A percentile compares a stretch with the other conserved stretches of the same genome.
phyloP scores from a whole-genome alignment of 2,113 vertebrate species.

The Baryphthengus martii region DNA sequence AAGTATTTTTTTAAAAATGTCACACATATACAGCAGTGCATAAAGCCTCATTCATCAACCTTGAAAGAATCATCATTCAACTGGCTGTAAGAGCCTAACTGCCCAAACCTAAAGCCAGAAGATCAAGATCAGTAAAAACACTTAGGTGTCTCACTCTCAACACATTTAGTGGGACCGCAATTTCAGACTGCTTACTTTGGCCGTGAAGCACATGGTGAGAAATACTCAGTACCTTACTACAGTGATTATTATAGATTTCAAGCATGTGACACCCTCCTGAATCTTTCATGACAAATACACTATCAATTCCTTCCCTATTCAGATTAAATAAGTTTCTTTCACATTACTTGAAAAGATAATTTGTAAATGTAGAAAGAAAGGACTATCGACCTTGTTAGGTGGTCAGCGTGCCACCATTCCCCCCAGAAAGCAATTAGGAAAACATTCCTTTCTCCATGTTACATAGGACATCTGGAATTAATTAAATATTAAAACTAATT shows the following conservation, averaged over 20 bases:
- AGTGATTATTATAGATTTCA: neutral
- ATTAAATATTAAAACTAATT: constrained; percentile 70
- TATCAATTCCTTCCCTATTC: neutral
- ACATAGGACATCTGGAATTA: constrained; percentile 62
- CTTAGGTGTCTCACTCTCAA: neutral
- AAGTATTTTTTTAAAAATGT: neutral
- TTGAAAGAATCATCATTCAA: neutral
- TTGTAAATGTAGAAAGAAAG: neutral
- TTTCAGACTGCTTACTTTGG: neutral
- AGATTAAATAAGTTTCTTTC: neutral
- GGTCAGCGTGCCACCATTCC: neutral
- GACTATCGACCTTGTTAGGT: neutral
- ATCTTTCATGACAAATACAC: neutral
- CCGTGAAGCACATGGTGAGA: neutral
- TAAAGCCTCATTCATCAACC: neutral
- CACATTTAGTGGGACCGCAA: neutral
- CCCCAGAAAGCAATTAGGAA: constrained; percentile 9
- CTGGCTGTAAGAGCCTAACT: neutral
- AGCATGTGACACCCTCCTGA: neutral
- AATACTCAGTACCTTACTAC: neutral
- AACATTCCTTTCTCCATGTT: constrained; percentile 12
- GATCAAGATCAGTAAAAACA: neutral
- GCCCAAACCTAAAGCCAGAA: neutral
- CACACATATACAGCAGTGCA: neutral
- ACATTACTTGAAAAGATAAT: constrained; percentile 9